Evolutionary conservation across 2,797 vertebrate species (phyloP), one percentile per base, ranked within the genome.

Genomic region (Neosilurus hyrtlii): DNA sequence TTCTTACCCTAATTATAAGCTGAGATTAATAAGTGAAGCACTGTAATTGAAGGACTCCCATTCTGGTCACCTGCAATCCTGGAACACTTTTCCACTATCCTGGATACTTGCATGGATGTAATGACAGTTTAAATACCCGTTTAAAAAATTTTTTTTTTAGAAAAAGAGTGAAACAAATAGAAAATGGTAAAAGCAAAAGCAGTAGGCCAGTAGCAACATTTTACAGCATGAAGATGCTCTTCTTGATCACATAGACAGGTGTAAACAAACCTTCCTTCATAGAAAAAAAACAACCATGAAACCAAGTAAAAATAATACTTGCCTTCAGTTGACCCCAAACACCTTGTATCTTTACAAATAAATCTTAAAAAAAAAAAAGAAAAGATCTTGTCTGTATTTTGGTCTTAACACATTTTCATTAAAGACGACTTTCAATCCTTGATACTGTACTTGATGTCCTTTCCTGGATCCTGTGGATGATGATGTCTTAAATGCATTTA

Each of bases 401-500:
- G 20, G 20, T 20, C 59, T 52, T 65, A 37, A 30, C 16, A 14
- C 9, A 30, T 77, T 56, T 79, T 67, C 51, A 66, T 20, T 54
- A 54, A 54, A 67, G n/a, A 20, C 12, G 12, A 62, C 35, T 77
- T 62, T 24, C 20, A 62, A 11, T 2, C 10, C 18, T 15, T 37
- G 18, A 10, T 77, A 10, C 14, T 24, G 14, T 54, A 10, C 62
- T 79, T 30, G n/a, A 26, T 37, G 56, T 51, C 51, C 43, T 62
- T 80, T 9, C 63, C 71, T 20, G 35, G 51, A 57, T 66, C 9
- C 43, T 80, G 71, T 26, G 65, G n/a, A 71, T 66, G 68, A 83
- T 84, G 59, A 75, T 20, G 24, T 80, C 22, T 70, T 79, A 75
- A 88, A 86, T 54, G 20, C 63, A 83, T 85, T 82, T 70, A 81